These are phyloP conservation scores for Psilopogon haemacephalus DNA, from an alignment of 2,113 vertebrate genomes.

Conservation along the genomic window DNA sequence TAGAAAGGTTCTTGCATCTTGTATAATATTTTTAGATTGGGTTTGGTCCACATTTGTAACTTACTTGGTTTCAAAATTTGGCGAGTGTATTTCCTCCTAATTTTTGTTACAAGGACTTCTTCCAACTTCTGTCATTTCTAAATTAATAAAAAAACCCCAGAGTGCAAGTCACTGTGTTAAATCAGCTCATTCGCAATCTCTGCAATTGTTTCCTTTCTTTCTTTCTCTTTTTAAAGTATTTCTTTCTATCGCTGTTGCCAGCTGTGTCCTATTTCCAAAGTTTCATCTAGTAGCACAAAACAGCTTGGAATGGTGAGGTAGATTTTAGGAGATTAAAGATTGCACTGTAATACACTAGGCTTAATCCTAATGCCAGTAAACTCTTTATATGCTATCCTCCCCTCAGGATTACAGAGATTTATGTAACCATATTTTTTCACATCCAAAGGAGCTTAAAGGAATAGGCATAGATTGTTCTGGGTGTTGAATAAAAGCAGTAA, in stretches of 20 bases:
- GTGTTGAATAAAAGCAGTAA: slow-evolving; percentile 64
- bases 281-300: slow-evolving; percentile 15
- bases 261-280: slow-evolving; percentile 67
- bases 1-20: not conserved
- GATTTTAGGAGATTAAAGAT: slow-evolving; percentile 67
- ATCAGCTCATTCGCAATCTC: slow-evolving; percentile 13
- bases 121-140: not conserved
- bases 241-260: slow-evolving; percentile 27
- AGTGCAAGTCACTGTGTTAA: not conserved
- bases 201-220: not conserved
- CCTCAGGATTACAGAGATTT: slow-evolving; percentile 57
- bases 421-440: slow-evolving; percentile 69
- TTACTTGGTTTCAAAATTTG: not conserved
- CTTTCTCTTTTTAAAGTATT: not conserved
- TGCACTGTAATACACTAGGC: slow-evolving; percentile 33
- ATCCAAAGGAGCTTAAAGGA: slow-evolving; percentile 67
- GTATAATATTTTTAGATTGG: not conserved
- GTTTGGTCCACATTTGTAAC: not conserved
- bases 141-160: not conserved
- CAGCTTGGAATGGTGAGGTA: slow-evolving; percentile 51
- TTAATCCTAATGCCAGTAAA: slow-evolving; percentile 62
- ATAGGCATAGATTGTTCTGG: slow-evolving; percentile 56
- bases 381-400: slow-evolving; percentile 29
- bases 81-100: not conserved
- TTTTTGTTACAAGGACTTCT: not conserved